Evolutionary conservation across 1,140 invertebrate species (phyloP), one percentile per base, ranked within the genome.

Genomic region (Tribolium castaneum): DNA sequence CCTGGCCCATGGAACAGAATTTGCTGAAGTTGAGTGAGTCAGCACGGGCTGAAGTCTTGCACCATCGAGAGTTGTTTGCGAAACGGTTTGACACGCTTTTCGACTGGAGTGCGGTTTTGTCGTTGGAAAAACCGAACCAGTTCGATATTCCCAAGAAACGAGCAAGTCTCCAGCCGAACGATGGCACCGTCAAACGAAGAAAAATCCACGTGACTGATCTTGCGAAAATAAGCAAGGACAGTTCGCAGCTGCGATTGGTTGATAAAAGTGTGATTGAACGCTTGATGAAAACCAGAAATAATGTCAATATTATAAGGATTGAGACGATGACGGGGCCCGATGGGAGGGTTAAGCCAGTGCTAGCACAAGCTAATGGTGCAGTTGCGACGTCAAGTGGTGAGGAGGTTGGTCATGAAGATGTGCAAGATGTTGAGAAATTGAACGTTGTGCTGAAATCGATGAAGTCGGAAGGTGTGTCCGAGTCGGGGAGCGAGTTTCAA

Each of bases 61-160:
- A 3, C 35, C 75, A 81, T 14, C 30, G 77, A 16, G 45, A 70
- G 9, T 16, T 81, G 16, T 81, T 80, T 75, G 49, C 25, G 13
- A 70, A 71, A 22, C 56, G 80, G 22, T 81, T 82, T 70, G 10
- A 76, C 1, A 30, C 74, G 1, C 10, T 83, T 3, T 80, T 82
- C 49, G 79, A 77, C 54, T 80, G 76, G 35, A 76, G 78, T 39
- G 79, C 78, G 13, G 52, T 80, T 9, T 66, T 83, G 56, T 76
- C 82, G 2, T 66, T 81, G 3, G 51, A 80, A 16, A 30, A 72
- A 72, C 79, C 77, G 12, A 34, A 16, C 22, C 56, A 56, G 14
- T 22, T 34, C 2, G 10, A 34, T 9, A 10, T 35, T 12, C 4
- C 56, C n/a, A 34, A 6, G 2, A 62, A 19, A 35, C 30, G 25